These are phyloP conservation scores for Polyommatus icarus DNA, from an alignment of 2,888 invertebrate genomes.

Conservation along the genomic window DNA sequence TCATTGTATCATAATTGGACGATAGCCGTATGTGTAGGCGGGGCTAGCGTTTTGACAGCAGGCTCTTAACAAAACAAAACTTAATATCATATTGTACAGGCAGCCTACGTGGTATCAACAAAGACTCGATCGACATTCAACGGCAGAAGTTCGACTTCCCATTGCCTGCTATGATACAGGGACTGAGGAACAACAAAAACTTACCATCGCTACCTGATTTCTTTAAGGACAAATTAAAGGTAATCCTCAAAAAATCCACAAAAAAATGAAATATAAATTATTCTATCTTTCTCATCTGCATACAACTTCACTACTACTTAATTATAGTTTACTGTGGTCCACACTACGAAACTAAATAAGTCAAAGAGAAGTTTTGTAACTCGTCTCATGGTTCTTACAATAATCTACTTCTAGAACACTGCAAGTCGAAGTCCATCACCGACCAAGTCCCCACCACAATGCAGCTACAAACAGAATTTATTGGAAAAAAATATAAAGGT, in stretches of 20 bases:
- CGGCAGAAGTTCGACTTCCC: constrained; percentile 69
- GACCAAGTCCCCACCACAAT: not conserved
- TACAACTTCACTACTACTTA: too few relatives aligned
- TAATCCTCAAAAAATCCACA: constrained; percentile 37
- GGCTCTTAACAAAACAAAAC: not conserved
- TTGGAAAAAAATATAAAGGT: not conserved
- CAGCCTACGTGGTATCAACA: constrained; percentile 59
- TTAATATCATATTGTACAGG: constrained; percentile 47
- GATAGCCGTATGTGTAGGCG: too few relatives aligned
- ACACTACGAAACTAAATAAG: too few relatives aligned
- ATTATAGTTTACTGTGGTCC: too few relatives aligned
- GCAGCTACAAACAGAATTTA: not conserved
- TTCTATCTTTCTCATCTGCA: not conserved
- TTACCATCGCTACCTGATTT: constrained; percentile 79
- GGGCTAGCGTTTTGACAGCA: too few relatives aligned
- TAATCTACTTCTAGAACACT: not conserved
- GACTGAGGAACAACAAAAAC: constrained; percentile 59
- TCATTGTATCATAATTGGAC: too few relatives aligned
- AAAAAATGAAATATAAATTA: not conserved
- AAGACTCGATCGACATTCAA: constrained; percentile 63
- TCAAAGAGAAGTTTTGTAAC: too few relatives aligned
- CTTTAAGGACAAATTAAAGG: constrained; percentile 65
- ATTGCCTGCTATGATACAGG: constrained; percentile 61
- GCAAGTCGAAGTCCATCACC: not conserved
- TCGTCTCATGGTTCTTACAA: not conserved